phyloP scores from a whole-genome alignment of 2,888 invertebrate genomes.

The Ceramica pisi region DNA sequence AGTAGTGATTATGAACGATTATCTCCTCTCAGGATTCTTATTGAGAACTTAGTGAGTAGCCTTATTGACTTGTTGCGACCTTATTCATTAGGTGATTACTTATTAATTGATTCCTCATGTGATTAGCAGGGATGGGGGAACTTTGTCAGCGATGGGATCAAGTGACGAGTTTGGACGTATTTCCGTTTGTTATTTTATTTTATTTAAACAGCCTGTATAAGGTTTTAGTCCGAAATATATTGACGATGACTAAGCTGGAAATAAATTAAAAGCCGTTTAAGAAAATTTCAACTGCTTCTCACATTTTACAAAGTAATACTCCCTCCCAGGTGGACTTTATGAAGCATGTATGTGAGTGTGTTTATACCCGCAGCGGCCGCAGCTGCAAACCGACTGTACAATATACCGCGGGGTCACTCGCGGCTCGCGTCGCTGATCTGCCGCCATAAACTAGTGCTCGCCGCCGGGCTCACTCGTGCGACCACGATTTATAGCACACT shows the following conservation, averaged over 20 bases:
- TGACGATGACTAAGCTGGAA: no score
- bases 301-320: not conserved
- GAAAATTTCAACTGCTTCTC: not conserved
- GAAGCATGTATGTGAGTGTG: not conserved
- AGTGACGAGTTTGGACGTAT: no score
- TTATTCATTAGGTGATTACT: slow-evolving; percentile 14
- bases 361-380: not conserved
- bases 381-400: not conserved
- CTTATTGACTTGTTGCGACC: not conserved
- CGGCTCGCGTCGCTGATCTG: slow-evolving; percentile 4
- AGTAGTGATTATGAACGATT: slow-evolving; percentile 23
- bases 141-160: not conserved
- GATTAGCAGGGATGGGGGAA: not conserved
- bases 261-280: no score
- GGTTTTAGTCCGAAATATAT: no score
- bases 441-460: slow-evolving; percentile 41
- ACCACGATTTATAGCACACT: slow-evolving; percentile 40
- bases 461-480: slow-evolving; percentile 14
- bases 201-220: no score
- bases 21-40: not conserved
- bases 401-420: not conserved
- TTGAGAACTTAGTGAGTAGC: not conserved
- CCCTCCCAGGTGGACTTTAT: not conserved
- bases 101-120: slow-evolving; percentile 20
- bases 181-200: slow-evolving; percentile 1